These are phyloP conservation scores for Oxyteleia sp. DNA, from an alignment of 2,888 invertebrate species.

Conservation along the genomic window DNA sequence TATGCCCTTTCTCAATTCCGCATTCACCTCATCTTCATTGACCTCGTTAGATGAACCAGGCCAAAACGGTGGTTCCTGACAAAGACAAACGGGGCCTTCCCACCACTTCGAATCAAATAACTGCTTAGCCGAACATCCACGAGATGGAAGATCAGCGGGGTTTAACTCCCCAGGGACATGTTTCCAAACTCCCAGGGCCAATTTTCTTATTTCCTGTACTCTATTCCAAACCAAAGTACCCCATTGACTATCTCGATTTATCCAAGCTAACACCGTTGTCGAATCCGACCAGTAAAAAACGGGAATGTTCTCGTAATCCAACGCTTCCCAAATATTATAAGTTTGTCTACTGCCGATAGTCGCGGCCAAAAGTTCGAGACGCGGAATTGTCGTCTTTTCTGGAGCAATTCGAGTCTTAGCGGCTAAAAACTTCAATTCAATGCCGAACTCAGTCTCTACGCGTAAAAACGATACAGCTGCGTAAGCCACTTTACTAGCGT, in stretches of 20 bases:
- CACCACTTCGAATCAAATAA: conserved; percentile 80
- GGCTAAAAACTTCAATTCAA: conserved; percentile 61
- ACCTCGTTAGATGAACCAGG: conserved; percentile 18
- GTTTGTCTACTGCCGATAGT: conserved; percentile 76
- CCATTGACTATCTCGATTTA: conserved; percentile 76
- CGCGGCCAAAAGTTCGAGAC: conserved; percentile 81
- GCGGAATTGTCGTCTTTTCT: conserved; percentile 77
- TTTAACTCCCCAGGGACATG: conserved; percentile 80
- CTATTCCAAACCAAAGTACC: conserved; percentile 78
- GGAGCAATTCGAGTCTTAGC: conserved; percentile 80
- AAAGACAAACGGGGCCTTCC: conserved; percentile 81
- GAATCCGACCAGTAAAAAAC: conserved; percentile 80
- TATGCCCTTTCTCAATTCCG: conserved; percentile 31
- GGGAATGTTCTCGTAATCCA: conserved; percentile 38
- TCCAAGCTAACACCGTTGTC: conserved; percentile 78
- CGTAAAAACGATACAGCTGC: conserved; percentile 72
- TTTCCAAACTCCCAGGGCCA: conserved; percentile 74
- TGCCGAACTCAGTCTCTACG: conserved; percentile 17
- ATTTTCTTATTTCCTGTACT: conserved; percentile 77
- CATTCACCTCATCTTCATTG: conserved; percentile 38
- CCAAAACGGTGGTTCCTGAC: conserved; percentile 24
- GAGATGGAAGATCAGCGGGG: conserved; percentile 82
- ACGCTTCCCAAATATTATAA: conserved; percentile 14
- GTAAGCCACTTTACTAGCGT: conserved; percentile 78
- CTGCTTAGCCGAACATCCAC: conserved; percentile 79